phyloP scores from a whole-genome alignment of 1,140 invertebrate species.

The Penaeus indicus region DNA sequence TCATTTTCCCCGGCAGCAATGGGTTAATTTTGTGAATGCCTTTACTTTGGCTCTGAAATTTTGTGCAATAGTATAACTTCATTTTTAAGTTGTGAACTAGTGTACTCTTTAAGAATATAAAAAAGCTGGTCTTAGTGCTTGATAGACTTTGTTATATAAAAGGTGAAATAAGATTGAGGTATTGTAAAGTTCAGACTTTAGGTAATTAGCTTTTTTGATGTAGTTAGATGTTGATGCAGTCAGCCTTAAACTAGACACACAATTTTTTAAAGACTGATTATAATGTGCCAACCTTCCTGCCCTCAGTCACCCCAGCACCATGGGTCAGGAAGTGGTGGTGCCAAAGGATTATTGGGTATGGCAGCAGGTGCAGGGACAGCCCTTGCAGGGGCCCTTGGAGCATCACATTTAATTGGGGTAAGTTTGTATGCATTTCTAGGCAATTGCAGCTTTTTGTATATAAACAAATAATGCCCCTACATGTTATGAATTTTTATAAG shows the following conservation, averaged over 20 bases:
- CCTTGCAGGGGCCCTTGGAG: constrained; percentile 59
- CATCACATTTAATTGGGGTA: constrained; percentile 57
- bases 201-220: not conserved
- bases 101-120: too few species aligned
- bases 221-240: too few species aligned
- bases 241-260: not conserved
- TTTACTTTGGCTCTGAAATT: too few species aligned
- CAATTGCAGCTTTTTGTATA: not conserved
- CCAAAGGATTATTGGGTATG: constrained; percentile 53
- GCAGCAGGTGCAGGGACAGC: constrained; percentile 54
- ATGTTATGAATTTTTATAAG: not conserved
- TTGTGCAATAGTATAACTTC: too few species aligned
- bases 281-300: not conserved
- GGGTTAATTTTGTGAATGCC: too few species aligned
- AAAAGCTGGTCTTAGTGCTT: too few species aligned
- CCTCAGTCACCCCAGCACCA: not conserved
- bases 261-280: not conserved
- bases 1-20: too few species aligned
- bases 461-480: not conserved
- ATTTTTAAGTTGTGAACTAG: too few species aligned
- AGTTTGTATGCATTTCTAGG: constrained; percentile 18
- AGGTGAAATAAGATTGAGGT: too few species aligned
- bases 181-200: not conserved
- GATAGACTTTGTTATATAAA: too few species aligned
- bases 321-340: constrained; percentile 6